phyloP scores from a whole-genome alignment of 2,888 invertebrate species.

The Heterodera filipjevi region DNA sequence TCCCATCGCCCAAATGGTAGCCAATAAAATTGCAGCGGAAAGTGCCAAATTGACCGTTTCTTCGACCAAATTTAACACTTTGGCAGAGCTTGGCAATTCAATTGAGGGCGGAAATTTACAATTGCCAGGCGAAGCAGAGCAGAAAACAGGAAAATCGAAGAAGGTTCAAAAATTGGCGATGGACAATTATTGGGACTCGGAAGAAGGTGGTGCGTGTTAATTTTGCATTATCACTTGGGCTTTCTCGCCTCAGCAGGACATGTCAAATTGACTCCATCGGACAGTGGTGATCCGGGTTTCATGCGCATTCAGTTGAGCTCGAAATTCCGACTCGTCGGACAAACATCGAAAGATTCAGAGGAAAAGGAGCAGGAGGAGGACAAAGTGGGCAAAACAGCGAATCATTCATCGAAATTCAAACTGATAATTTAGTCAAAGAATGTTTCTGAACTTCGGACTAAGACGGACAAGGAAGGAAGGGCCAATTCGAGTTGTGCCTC shows the following conservation, averaged over 20 bases:
- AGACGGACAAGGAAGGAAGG: background rate
- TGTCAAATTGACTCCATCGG: background rate
- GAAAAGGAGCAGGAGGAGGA: slow-evolving; percentile 7
- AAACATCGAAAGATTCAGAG: slow-evolving; percentile 5
- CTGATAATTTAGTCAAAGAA: background rate
- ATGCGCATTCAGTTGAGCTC: slow-evolving; percentile 1
- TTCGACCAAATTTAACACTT: slow-evolving; percentile 8
- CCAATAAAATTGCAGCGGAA: slow-evolving; percentile 11
- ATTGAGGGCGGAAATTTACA: background rate
- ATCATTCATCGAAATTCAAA: background rate
- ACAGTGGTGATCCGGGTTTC: slow-evolving; percentile 11
- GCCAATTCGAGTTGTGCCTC: background rate
- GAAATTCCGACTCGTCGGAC: background rate
- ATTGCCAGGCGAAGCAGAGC: background rate
- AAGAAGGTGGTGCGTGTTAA: background rate
- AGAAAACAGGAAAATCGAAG: background rate
- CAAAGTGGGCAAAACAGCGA: background rate
- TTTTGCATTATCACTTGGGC: background rate
- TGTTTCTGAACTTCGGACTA: background rate
- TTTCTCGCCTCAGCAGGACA: background rate
- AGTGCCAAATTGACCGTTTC: slow-evolving; percentile 1
- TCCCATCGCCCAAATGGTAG: background rate
- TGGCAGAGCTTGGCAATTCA: background rate
- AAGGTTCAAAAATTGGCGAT: background rate
- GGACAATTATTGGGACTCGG: background rate